Conservation (phyloP, 1,140 invertebrate species). For the Aphis gossypii region DNA sequence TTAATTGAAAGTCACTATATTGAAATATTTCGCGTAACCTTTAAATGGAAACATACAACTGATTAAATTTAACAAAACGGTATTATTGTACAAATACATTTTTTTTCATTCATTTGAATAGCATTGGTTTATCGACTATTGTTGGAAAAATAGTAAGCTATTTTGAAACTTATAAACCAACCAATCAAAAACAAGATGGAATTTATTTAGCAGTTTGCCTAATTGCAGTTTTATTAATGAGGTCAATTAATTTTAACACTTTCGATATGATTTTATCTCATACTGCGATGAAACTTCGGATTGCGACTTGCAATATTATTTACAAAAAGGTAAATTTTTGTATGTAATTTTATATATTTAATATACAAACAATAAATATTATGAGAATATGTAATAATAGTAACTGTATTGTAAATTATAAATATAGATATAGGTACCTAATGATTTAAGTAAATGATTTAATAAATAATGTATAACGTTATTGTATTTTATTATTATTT, state of each 20-base stretch:
- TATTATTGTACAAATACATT: background rate
- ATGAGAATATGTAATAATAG: background rate
- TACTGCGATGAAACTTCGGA: background rate
- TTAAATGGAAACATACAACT: too few relatives aligned
- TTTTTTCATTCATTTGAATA: background rate
- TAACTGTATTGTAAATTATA: background rate
- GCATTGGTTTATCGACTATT: background rate
- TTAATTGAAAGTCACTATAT: too few relatives aligned
- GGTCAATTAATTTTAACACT: background rate
- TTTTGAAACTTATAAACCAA: slow-evolving; percentile 19
- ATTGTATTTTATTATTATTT: background rate
- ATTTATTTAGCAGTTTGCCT: background rate
- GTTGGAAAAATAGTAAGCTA: background rate
- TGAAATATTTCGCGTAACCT: too few relatives aligned
- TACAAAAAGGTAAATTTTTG: background rate
- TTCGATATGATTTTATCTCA: background rate
- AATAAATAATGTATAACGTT: background rate
- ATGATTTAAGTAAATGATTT: too few relatives aligned
- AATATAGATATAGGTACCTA: background rate
- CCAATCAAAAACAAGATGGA: background rate
- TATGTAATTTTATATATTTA: background rate
- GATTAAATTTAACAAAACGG: too few relatives aligned
- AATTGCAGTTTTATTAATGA: background rate
- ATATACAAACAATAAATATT: too few relatives aligned
- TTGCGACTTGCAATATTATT: slow-evolving; percentile 14